phyloP scores from a whole-genome alignment of 1,140 invertebrate species.

The Mercenaria mercenaria region DNA sequence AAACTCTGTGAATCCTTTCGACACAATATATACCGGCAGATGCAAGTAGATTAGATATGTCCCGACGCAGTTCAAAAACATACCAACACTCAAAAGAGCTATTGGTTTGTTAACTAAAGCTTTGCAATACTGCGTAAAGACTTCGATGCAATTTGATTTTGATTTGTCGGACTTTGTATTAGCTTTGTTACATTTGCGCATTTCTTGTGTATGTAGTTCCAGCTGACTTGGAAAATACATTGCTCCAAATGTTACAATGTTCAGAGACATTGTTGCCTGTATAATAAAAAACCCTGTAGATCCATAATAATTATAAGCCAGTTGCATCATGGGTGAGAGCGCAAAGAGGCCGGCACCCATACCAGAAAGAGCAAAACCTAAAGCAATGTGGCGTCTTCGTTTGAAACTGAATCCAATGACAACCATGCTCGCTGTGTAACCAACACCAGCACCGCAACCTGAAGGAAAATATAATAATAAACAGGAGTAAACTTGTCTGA shows the following conservation, averaged over 20 bases:
- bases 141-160: background rate
- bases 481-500: too few species aligned
- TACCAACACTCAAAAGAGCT: conserved; percentile 11
- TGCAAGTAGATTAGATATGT: conserved; percentile 30
- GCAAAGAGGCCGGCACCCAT: conserved; percentile 27
- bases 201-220: conserved; percentile 39
- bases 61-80: conserved; percentile 11
- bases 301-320: conserved; percentile 17
- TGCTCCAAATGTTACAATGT: conserved; percentile 37
- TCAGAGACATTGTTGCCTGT: conserved; percentile 2
- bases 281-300: conserved; percentile 46
- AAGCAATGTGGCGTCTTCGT: conserved; percentile 26
- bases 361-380: conserved; percentile 29
- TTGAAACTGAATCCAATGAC: conserved; percentile 55
- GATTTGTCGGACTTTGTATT: background rate
- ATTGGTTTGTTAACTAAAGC: conserved; percentile 23
- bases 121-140: background rate
- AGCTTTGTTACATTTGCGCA: background rate
- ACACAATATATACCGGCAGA: conserved; percentile 34
- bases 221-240: conserved; percentile 34
- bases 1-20: background rate
- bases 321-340: conserved; percentile 16
- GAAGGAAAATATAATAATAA: background rate
- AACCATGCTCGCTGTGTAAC: conserved; percentile 43
- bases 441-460: conserved; percentile 36